Base-by-base conservation (phyloP, 2,888 invertebrate genomes). In the Mallateleia sp. region DNA sequence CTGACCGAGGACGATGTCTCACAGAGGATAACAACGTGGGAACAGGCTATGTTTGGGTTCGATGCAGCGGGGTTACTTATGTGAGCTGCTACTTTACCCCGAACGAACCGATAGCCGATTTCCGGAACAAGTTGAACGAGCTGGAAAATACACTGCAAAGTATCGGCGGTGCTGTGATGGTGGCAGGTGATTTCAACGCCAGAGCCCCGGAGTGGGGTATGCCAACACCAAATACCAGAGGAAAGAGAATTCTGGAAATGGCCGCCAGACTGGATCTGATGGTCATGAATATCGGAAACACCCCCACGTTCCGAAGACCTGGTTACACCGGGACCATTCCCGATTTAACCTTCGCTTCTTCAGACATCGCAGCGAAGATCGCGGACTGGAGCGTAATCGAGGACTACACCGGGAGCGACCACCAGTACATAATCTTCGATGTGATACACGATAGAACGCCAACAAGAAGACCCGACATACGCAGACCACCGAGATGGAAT, bases 151-250 rank as follows among this genome's bases (percentile, higher is more conserved):
- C 58, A 0, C 22, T 78, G 14, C 69, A 78, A 25, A 64, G 64
- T 0, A 42, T 64, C 52, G 18, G 38, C 6, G 84, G 84, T 11
- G 67, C 71, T n/a, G 22, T 85, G 3, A 22, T 88, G 5, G 56
- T 85, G 3, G 85, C 69, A 7, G 82, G 84, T n/a, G 87, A 87
- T 67, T 69, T 84, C 52, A 87, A 87, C 42, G 84, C 84, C 15
- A 50, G 74, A 25, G 87, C 85, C 14, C 18, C 83, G 56, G 85
- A 90, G 75, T 91, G 91, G 90, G 89, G 89, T 15, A 89, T 90
- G 85, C 82, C 87, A 24, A 15, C 14, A 20, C 85, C 89, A n/a
- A 82, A 91, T 74, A 47, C 28, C 66, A 81, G 91, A 58, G 91
- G 90, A 69, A 80, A 82, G 50, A 82, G 79, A 14, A 74, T 90